Evolutionary conservation across 2,113 vertebrate species (phyloP), one percentile per base, ranked within the genome.

Genomic region (Chaenocephalus aceratus): DNA sequence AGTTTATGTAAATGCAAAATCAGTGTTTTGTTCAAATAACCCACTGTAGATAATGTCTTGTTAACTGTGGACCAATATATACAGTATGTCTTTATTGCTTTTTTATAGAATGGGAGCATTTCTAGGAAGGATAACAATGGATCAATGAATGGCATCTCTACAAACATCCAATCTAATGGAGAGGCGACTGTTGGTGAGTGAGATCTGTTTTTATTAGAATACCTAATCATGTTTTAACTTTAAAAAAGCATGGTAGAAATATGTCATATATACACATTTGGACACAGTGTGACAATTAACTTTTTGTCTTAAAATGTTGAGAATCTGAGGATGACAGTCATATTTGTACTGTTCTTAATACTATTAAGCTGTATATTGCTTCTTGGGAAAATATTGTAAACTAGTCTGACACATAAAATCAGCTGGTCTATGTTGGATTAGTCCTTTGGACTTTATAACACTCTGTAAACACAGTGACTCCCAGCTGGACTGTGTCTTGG

Each of bases 111-210:
- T 12, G 88, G 75, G 48, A 73, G 6, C 6, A 69, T 51, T 68
- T 18, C 23, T 0, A 76, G 74, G 72, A 92, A 91, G 30, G 75
- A 77, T 57, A 62, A 73, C 71, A 94, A 94, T 45, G 93, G 93
- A 77, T 88, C 65, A 5, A 52, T 78, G 13, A 93, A 94, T 15
- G 92, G 89, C 26, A 62, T 91, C 15, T 72, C 89, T 44, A 75
- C 83, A 34, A 75, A 18, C 14, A 66, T 87, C 61, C 81, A 62
- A 1, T 18, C 72, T 0, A 80, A 72, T 3, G 86, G 86, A 57
- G 0, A 79, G 62, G 73, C 80, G 9, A 76, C 77, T 10, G 45
- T 61, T 48, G 88, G 95, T 95, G 69, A 44, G 81, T 80, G 15
- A 59, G 2, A 12, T 51, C 34, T 48, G 11, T 26, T 53, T 15